Conservation (phyloP, 2,797 vertebrate genomes). For the Microhierax caerulescens region DNA sequence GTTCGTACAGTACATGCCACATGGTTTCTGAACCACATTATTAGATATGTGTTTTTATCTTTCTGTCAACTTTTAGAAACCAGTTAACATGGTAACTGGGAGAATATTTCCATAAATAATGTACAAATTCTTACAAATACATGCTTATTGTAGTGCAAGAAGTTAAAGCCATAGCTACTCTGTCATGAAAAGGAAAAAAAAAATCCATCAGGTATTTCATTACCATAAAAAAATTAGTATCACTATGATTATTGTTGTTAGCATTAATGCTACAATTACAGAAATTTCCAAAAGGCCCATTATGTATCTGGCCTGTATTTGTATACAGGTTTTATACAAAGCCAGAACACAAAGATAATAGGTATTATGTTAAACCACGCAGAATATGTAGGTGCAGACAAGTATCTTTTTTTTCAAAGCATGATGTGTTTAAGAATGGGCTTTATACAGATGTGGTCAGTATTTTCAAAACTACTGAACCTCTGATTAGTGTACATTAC, state of each 20-base stretch:
- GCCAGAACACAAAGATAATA: neutral
- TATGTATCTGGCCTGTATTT: neutral
- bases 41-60: neutral
- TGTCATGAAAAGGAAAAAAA: neutral
- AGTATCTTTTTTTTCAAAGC: neutral
- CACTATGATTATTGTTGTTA: neutral
- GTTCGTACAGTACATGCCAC: neutral
- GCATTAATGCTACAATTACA: neutral
- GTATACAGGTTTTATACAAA: neutral
- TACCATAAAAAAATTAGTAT: neutral
- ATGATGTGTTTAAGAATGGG: neutral
- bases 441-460: neutral
- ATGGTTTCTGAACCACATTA: neutral
- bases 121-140: neutral
- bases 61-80: neutral
- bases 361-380: neutral
- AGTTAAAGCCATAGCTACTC: neutral
- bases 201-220: neutral
- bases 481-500: neutral
- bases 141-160: neutral
- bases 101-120: neutral
- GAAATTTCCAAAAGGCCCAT: neutral
- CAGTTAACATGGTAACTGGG: neutral
- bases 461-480: neutral
- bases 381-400: neutral